Base-by-base conservation (phyloP, 2,113 vertebrate species). In the Mugil cephalus region DNA sequence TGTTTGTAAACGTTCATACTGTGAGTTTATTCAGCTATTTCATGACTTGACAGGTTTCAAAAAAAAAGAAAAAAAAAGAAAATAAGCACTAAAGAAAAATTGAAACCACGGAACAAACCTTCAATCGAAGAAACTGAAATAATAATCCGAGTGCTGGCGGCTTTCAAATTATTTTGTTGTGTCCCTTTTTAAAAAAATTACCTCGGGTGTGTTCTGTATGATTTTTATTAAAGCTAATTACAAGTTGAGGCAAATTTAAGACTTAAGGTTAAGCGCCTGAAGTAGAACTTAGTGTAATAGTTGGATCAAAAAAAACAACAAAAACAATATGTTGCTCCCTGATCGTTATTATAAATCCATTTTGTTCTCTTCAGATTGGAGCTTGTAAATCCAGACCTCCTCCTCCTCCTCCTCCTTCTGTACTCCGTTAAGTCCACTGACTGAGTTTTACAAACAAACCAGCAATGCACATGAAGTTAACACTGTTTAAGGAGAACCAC, bases 401-500 rank as follows among this genome's bases (percentile, higher is more conserved):
- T 18, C 4, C 24, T 30, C 24, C 24, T 30, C 24, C n/a, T n/a
- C n/a, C n/a, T n/a, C n/a, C 34, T 9, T 30, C 46, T 46, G 21
- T 12, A 13, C 1, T 10, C 46, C 13, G 19, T 2, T 30, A 6
- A 12, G 34, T 77, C 47, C 48, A 48, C 9, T 11, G 6, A 45
- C 19, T 24, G 62, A 12, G 15, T 12, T 10, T 7, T 10, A 53
- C 35, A 56, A 56, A 48, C 18, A 78, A 55, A 81, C 36, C 42
- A 48, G 35, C 17, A 12, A 24, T 1, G 34, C 11, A 13, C 15
- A 40, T 24, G 63, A 47, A 19, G 7, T 67, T 64, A 87, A 87
- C 59, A 87, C 82, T 77, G 83, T 54, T 79, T 58, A 48, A 75
- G 15, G 58, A 36, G 12, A 64, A 59, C 35, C 53, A 45, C 24